Evolutionary conservation across 2,113 vertebrate species (phyloP).

Genomic region (Lagopus muta): DNA sequence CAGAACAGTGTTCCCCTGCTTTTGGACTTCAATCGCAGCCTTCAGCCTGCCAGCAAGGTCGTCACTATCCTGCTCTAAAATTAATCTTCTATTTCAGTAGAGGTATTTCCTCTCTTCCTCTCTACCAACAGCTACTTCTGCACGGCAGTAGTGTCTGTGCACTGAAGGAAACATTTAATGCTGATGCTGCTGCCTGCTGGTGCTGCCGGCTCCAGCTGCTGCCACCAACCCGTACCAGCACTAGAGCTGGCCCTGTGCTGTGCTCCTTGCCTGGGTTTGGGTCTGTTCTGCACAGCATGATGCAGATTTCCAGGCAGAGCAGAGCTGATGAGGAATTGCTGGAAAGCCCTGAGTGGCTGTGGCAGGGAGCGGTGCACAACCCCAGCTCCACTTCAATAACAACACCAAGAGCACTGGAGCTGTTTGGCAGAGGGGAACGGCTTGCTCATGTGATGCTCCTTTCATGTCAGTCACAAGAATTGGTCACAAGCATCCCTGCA

Average conservation of each 20-base stretch:
- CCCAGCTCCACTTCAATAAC: not conserved
- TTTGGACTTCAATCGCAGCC: not conserved
- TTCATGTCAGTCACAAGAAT: rapidly evolving
- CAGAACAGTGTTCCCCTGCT: rapidly evolving
- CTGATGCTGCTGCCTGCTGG: not conserved
- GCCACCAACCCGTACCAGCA: rapidly evolving
- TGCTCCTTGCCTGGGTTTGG: rapidly evolving
- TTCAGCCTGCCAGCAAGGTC: not conserved
- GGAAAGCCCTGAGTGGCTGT: rapidly evolving
- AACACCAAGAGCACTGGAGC: not conserved
- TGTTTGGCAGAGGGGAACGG: rapidly evolving
- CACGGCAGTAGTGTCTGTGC: rapidly evolving
- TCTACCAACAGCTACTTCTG: not conserved
- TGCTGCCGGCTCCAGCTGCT: rapidly evolving
- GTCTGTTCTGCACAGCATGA: not conserved
- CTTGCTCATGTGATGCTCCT: rapidly evolving
- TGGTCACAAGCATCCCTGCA: not conserved
- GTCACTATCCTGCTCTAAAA: not conserved
- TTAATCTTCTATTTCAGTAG: constrained; percentile 11
- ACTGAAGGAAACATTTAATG: not conserved
- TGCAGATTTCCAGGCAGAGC: rapidly evolving
- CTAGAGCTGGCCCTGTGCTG: rapidly evolving
- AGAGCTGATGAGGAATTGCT: not conserved
- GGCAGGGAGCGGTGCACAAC: rapidly evolving
- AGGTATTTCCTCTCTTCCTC: constrained; percentile 24